Percentiles rank a stretch among this genome's conserved stretches.
Conservation (phyloP, 1,140 invertebrate species). For the Neodiprion pinetum region DNA sequence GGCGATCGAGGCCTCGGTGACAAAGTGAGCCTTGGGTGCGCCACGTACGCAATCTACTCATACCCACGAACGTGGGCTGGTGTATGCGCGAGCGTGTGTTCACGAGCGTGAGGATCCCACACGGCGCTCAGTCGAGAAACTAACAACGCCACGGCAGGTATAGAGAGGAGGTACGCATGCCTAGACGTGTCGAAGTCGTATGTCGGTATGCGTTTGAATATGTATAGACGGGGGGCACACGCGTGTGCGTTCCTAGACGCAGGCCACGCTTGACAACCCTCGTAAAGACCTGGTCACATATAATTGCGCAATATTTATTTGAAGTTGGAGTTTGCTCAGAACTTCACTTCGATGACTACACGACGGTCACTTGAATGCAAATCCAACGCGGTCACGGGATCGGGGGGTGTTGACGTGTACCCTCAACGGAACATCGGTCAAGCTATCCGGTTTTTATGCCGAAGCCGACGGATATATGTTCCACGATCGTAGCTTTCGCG, state of each 20-base stretch:
- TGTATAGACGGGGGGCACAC: background rate
- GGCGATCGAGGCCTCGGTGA: conserved; percentile 45
- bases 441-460: too few relatives aligned
- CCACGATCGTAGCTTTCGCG: background rate
- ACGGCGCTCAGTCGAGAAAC: background rate
- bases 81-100: background rate
- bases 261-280: background rate
- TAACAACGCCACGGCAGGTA: background rate
- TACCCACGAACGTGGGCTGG: conserved; percentile 9
- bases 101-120: conserved; percentile 6
- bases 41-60: conserved; percentile 35
- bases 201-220: background rate
- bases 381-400: background rate
- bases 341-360: background rate
- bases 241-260: background rate
- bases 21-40: conserved; percentile 50
- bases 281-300: background rate
- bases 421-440: too few relatives aligned
- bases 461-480: too few relatives aligned
- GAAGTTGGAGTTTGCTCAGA: conserved; percentile 2
- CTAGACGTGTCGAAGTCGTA: background rate
- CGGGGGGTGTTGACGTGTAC: background rate
- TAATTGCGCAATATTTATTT: conserved; percentile 6
- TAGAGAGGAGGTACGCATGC: too few relatives aligned
- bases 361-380: conserved; percentile 2